phyloP scores from a whole-genome alignment of 2,888 invertebrate genomes.

The Criorhina ranunculi region DNA sequence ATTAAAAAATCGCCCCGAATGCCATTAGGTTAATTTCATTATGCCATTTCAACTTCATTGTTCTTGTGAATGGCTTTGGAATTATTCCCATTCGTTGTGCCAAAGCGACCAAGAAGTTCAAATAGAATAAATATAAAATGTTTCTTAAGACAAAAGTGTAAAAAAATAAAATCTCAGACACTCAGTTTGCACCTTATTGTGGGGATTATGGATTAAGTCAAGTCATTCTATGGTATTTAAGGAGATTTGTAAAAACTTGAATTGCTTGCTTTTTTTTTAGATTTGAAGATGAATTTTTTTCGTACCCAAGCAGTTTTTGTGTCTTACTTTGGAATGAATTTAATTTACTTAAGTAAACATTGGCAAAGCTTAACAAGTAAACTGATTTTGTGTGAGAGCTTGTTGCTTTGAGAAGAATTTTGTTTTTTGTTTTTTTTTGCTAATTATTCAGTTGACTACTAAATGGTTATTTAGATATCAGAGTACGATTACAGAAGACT shows the following conservation, averaged over 20 bases:
- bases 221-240: slow-evolving; percentile 3
- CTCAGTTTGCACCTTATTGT: not conserved
- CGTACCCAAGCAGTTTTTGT: slow-evolving; percentile 8
- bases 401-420: not conserved
- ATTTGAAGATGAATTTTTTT: slow-evolving; percentile 8
- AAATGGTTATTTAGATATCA: too few relatives aligned
- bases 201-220: slow-evolving; percentile 4
- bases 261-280: slow-evolving; percentile 1
- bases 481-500: too few relatives aligned
- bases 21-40: slow-evolving; percentile 27
- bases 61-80: slow-evolving; percentile 38
- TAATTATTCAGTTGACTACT: too few relatives aligned
- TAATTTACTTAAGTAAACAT: not conserved
- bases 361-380: not conserved
- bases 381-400: not conserved
- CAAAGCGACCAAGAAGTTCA: slow-evolving; percentile 26
- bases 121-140: slow-evolving; percentile 29
- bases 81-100: slow-evolving; percentile 31
- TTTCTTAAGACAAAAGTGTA: not conserved
- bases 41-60: slow-evolving; percentile 29
- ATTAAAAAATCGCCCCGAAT: slow-evolving; percentile 11
- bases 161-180: not conserved
- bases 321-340: not conserved
- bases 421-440: too few relatives aligned
- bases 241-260: slow-evolving; percentile 7